Base-by-base conservation (phyloP, 2,888 invertebrate species). In the Agrochola lota region DNA sequence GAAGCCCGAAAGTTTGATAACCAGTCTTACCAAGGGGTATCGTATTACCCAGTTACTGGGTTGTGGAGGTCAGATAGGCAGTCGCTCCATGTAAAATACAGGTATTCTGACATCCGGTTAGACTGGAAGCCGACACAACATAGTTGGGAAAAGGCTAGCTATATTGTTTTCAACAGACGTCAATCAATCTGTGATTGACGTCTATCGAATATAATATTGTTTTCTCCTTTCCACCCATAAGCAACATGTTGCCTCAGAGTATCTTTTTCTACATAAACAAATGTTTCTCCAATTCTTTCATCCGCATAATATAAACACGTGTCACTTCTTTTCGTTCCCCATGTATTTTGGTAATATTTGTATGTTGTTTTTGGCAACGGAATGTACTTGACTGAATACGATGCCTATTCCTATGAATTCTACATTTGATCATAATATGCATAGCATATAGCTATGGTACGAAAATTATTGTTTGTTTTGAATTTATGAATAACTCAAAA, bases 261-360 rank as follows among this genome's bases (percentile, higher is more conserved):
- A 52, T 30, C 0, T 81, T 63, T 43, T 23, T 43, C 49, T 55
- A 35, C 35, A 17, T 12, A 63, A 63, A 59, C n/a, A 59, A 68
- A 57, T 57, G 23, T 26, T 83, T 62, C 20, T 69, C 30, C 23
- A 8, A 35, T 46, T 52, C 20, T 11, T 74, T 52, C 7, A 52
- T 30, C 8, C 6, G 11, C 43, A 57, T 17, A 40, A 64, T 59
- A 59, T 55, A 57, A n/a, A 15, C n/a, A 71, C 20, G 30, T 57
- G 74, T 62, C 55, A 26, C 63, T 35, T 52, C 5, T 43, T 30
- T n/a, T 23, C 26, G 52, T 68, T 52, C 59, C 64, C 12, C 20
- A 26, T 66, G 67, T 75, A 57, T 66, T 73, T 77, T 85, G 80
- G 35, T 77, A 78, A 83, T 80, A 63, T 46, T 9, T 40, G 2